Conservation (phyloP, 2,888 invertebrate species). For the Herminia tarsipennalis region DNA sequence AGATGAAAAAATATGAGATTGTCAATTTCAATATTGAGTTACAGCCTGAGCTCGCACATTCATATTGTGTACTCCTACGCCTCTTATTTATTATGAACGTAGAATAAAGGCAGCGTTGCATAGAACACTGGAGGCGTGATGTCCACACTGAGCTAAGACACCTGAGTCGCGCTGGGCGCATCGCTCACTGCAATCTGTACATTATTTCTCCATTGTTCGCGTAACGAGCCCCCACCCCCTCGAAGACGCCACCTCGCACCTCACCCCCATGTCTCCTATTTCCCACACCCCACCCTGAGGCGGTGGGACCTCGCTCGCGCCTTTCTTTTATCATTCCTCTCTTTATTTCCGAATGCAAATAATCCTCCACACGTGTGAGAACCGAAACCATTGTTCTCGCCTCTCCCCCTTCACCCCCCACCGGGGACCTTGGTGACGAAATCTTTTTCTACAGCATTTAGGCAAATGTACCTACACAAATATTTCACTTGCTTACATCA, state of each 20-base stretch:
- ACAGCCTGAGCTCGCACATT: constrained; percentile 5
- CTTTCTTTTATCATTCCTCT: constrained; percentile 86
- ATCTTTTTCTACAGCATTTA: constrained; percentile 83
- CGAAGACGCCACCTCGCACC: constrained; percentile 52
- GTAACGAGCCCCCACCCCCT: constrained; percentile 81
- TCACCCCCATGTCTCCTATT: constrained; percentile 61
- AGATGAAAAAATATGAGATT: background rate
- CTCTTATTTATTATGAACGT: constrained; percentile 31
- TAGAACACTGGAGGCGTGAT: constrained; percentile 56
- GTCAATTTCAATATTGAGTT: constrained; percentile 2
- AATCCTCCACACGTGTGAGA: constrained; percentile 87
- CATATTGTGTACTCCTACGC: constrained; percentile 17
- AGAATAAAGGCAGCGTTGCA: constrained; percentile 30
- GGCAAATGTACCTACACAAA: constrained; percentile 73
- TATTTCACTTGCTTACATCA: constrained; percentile 59
- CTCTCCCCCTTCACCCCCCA: constrained; percentile 71
- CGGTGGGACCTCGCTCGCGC: constrained; percentile 85
- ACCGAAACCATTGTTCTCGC: constrained; percentile 86
- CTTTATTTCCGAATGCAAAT: constrained; percentile 87
- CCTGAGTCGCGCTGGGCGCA: constrained; percentile 84
- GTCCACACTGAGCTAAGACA: constrained; percentile 78
- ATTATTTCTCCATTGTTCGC: constrained; percentile 86
- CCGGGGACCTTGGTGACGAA: constrained; percentile 84
- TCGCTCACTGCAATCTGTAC: constrained; percentile 86
- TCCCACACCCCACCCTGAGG: constrained; percentile 84